Base-by-base conservation (phyloP, 1,140 invertebrate species). In the Drosophila asahinai region DNA sequence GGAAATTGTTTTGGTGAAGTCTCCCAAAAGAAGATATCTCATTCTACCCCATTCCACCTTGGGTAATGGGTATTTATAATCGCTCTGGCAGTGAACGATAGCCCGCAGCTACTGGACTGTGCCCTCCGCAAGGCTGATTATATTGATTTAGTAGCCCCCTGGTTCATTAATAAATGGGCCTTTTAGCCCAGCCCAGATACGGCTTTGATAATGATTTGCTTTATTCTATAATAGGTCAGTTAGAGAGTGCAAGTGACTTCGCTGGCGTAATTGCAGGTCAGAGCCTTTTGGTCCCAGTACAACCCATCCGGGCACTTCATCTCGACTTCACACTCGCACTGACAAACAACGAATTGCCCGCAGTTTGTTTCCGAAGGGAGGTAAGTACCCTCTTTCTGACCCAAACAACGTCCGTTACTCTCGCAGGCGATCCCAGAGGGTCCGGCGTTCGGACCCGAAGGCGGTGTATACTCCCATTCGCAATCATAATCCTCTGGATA, bases 241-340 rank as follows among this genome's bases (percentile, higher is more conserved):
- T 75, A 89, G 5, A 89, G 54, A 6, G 48, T 27, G 36, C 84
- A 89, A 0, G 4, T 5, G 9, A 76, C 81, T 0, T 62, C 9
- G 5, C 11, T 3, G 1, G 57, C 8, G 22, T 81, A 90, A 49
- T 89, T 80, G 64, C 86, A 89, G 5, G 78, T 77, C 6, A 0
- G 0, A 2, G 19, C 1, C 0, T 4, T 0, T 8, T 57, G 0
- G 19, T 89, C 81, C 86, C 86, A 89, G 14, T 84, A 76, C 2
- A 89, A 33, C 0, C 58, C 71, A 0, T 33, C 27, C 0, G 38
- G 11, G 8, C 84, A 89, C 15, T 61, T 5, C 84, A 81, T 73
- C 25, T 72, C 66, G 11, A 89, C 64, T 36, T 89, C 86, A 27
- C 86, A 89, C 25, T 89, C 86, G 22, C 86, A 89, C 59, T 89